phyloP scores from a whole-genome alignment of 1,140 invertebrate species.

The Calliphora vicina region DNA sequence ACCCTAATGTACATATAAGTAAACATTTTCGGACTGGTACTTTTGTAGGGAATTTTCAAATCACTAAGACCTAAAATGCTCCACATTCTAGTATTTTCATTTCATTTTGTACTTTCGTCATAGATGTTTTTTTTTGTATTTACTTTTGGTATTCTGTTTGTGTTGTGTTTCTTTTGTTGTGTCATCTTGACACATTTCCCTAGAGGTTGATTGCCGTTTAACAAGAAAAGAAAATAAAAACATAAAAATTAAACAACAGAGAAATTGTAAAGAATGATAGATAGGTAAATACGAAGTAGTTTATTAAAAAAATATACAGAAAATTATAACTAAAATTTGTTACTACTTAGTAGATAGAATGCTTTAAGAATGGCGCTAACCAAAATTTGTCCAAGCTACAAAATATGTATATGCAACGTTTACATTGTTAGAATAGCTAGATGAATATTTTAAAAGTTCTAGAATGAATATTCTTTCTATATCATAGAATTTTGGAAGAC shows the following conservation, averaged over 20 bases:
- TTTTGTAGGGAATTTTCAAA: too few relatives aligned
- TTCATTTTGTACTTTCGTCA: not conserved
- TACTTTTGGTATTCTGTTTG: not conserved
- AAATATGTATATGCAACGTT: too few relatives aligned
- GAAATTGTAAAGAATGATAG: not conserved
- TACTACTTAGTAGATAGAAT: too few relatives aligned
- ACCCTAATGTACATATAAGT: too few relatives aligned
- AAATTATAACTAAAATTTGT: too few relatives aligned
- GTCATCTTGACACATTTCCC: conserved; percentile 38
- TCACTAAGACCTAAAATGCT: not conserved
- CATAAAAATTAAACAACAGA: not conserved
- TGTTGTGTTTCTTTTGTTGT: conserved; percentile 20
- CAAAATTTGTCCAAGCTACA: too few relatives aligned
- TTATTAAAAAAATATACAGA: not conserved
- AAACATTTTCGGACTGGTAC: too few relatives aligned
- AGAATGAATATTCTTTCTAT: too few relatives aligned
- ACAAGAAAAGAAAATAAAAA: conserved; percentile 22
- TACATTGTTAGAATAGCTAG: too few relatives aligned
- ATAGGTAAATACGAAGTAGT: not conserved
- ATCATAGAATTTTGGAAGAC: too few relatives aligned
- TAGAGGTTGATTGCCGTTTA: conserved; percentile 20
- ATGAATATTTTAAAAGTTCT: too few relatives aligned
- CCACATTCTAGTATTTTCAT: not conserved
- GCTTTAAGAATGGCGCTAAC: too few relatives aligned
- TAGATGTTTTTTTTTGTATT: not conserved